Conservation (phyloP, 2,888 invertebrate species). For the Axea sp. region DNA sequence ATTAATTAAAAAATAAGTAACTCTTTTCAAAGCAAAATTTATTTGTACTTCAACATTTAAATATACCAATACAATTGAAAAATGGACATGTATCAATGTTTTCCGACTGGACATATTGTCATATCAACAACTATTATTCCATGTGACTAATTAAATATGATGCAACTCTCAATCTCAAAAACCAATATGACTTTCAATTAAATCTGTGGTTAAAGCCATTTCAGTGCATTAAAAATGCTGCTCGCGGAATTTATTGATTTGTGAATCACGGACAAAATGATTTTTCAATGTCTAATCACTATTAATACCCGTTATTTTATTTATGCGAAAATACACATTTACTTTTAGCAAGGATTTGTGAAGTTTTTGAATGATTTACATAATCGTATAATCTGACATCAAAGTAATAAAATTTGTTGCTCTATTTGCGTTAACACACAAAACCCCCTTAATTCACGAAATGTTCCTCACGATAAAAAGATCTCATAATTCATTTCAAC, state of each 20-base stretch:
- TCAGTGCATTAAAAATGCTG: conserved; percentile 13
- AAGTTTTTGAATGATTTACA: conserved; percentile 32
- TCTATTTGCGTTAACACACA: conserved; percentile 26
- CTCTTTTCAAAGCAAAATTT: too few species aligned
- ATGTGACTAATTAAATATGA: conserved; percentile 10
- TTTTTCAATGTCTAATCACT: conserved; percentile 15
- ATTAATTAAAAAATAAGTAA: too few species aligned
- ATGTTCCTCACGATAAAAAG: conserved; percentile 31
- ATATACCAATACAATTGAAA: too few species aligned
- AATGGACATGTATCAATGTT: too few species aligned
- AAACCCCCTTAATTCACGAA: conserved; percentile 35
- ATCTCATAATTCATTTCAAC: conserved; percentile 29
- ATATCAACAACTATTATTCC: too few species aligned
- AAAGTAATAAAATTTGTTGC: conserved; percentile 38
- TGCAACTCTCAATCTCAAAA: conserved; percentile 9
- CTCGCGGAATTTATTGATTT: conserved; percentile 27
- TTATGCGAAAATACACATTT: conserved; percentile 20
- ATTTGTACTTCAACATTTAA: too few species aligned
- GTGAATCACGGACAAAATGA: conserved; percentile 36
- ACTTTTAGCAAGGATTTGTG: conserved; percentile 25
- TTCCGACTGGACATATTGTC: too few species aligned
- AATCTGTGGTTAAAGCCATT: conserved; percentile 24
- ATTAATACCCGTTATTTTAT: conserved; percentile 29
- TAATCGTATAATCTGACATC: conserved; percentile 42
- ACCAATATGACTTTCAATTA: conserved; percentile 38